Base-by-base conservation (phyloP, 1,140 invertebrate genomes). In the Drosophila athabasca region DNA sequence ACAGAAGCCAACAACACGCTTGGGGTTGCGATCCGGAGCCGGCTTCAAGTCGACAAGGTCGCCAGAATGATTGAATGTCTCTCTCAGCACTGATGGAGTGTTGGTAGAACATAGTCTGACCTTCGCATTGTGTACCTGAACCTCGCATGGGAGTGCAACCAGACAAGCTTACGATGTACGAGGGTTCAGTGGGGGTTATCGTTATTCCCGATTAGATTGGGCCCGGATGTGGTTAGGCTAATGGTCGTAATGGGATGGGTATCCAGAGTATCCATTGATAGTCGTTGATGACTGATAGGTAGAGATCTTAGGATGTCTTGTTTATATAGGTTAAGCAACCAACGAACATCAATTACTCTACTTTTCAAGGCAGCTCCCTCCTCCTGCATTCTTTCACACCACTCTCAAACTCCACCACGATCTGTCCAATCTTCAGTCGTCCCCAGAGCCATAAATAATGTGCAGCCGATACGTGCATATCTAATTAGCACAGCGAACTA, bases 1-100 rank as follows among this genome's bases (percentile, higher is more conserved):
- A 83, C 80, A 79, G 80, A 85, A 84, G 80, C 76, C 75, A 84
- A 50, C 24, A 26, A 5, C 81, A 79, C 72, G 80, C 76, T 76
- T 13, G 67, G 78, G 78, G 71, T 79, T 68, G 53, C 58, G 50
- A 67, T 39, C 52, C 44, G 41, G 54, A 62, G 76, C 75, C 61
- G 52, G 31, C 49, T 41, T 41, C 64, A 55, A 51, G 41, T 45
- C 51, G 29, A 62, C 62, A 78, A 82, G 79, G 76, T 85, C 81
- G 72, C 26, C 31, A 22, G 50, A 49, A 75, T 76, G 78, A 81
- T 80, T 71, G 74, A 81, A 76, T 81, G 67, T 76, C 72, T 65
- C 72, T 65, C 78, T 74, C 49, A 64, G 72, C 55, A 22, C 59
- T 79, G 58, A 59, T 75, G 43, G 58, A 66, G 71, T 68, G 61